Base-by-base conservation (phyloP, 2,888 invertebrate species). In the Disparrhopalites patrizii region DNA sequence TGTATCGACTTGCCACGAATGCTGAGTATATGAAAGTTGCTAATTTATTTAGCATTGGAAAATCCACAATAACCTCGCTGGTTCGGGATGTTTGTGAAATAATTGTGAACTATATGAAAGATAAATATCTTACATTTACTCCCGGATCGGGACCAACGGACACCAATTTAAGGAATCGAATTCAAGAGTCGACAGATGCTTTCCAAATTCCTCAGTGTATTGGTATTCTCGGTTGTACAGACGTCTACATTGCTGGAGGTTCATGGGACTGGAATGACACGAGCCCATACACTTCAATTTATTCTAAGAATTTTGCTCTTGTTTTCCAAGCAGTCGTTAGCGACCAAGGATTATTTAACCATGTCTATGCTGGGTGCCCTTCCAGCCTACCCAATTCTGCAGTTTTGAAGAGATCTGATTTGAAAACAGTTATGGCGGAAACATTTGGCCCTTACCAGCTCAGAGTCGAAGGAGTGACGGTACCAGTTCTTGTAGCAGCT, bases 251-350 rank as follows among this genome's bases (percentile, higher is more conserved):
- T 25, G 60, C 62, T 36, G 70, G 70, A 3, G 64, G 68, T 33
- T 65, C 67, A 0, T 72, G 66, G 67, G 65, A 70, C 23, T 58
- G 54, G 57, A 67, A 52, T 56, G 67, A 69, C 64, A 65, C 57
- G 15, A 68, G 62, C 33, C 67, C 68, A 3, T 72, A 62, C 43
- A 63, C 60, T 15, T 72, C 72, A n/a, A 36, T 61, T 2, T 70
- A 69, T 57, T 66, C 68, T 13, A 68, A 72, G 51, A 64, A 38
- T 56, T 67, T 63, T 28, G 68, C 70, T 5, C 33, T 71, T 10
- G 64, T 67, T 15, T 73, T 73, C 61, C 72, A 73, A 68, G 67
- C 69, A 25, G 68, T 70, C 15, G 72, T 73, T n/a, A 68, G 71
- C 58, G 47, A 61, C 10, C 58, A 62, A 13, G 70, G 70, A 15